Base-by-base conservation (phyloP, 2,113 vertebrate genomes). In the Aegotheles bennettii region DNA sequence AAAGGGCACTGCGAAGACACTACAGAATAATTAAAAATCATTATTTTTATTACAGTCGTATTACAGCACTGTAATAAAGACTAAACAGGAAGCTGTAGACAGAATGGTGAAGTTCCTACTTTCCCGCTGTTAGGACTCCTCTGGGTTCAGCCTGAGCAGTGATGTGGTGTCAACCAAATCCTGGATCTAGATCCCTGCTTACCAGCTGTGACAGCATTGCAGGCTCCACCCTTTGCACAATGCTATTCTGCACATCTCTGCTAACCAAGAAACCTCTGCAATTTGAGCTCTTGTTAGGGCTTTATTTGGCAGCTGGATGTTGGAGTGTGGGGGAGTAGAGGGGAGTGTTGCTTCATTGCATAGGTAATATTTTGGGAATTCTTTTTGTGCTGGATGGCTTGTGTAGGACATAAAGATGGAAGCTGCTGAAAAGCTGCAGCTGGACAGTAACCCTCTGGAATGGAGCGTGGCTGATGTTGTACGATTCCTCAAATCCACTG, bases 391-490 rank as follows among this genome's bases (percentile, higher is more conserved):
- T 60, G 81, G 33, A 5, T 84, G 90, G 42, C n/a, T 95, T 76
- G 23, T 79, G 35, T 89, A 98, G 98, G 98, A 98, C 95, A 95
- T 98, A 80, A 98, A 98, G 96, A 97, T 97, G 63, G 99, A 99
- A 96, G 98, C 97, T 92, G 98, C 98, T 77, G 99, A 99, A 96
- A 99, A 98, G 97, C 97, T 99, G 95, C 98, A 98, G 79, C 98
- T 99, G 96, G 99, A 99, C 94, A 99, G 98, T 95, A 99, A 99
- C 96, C 99, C 99, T 29, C 97, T 99, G 97, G 99, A 99, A 91
- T 99, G 99, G 99, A 99, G 98, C 0, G 98, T 99, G 94, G 98
- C 98, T 14, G 99, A 99, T 4, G 99, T 99, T 28, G 99, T 99
- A 70, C 98, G 98, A 94, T 99, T 99, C 97, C 99, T 99, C 97